Base-by-base conservation (phyloP, 2,888 invertebrate species). In the Caenorhabditis afra region DNA sequence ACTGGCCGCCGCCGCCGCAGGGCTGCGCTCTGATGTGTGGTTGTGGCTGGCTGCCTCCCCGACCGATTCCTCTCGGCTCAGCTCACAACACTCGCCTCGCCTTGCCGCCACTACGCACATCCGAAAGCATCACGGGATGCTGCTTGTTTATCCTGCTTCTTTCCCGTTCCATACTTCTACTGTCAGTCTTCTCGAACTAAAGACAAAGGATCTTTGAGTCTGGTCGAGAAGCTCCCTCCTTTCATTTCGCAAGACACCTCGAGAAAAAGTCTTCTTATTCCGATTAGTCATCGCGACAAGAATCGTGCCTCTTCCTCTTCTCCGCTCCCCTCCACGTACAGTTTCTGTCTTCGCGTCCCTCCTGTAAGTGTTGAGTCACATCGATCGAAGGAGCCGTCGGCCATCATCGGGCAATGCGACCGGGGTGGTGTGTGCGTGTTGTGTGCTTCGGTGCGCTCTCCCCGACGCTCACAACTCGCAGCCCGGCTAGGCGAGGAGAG, bases 401-500 rank as follows among this genome's bases (percentile, higher is more conserved):
- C n/a, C 58, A 50, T 68, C 68, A 58, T 68, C 68, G 68, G 68
- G 52, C 58, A 49, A 59, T 59, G 68, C 68, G 50, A 50, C 58
- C 44, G 58, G 59, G 52, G 68, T 49, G n/a, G 59, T 52, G 50
- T 52, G 68, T 68, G 68, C 59, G 68, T 68, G 68, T 68, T 68
- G 68, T 68, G 68, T 68, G 68, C 59, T 58, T 68, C 67, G 59
- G 59, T 50, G 58, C 67, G 67, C 67, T 68, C 29, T 29, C 29
- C 68, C 49, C 67, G 68, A 68, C 68, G 68, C 68, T 68, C 68
- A 68, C 59, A 59, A 68, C 59, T 68, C 68, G 59, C 59, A 52
- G 50, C 58, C 68, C 68, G 59, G 68, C 68, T 68, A 68, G 68
- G 61, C 68, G 50, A 68, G 68, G 68, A 68, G 52, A 59, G 68